Evolutionary conservation across 2,888 invertebrate species (phyloP).

Genomic region (Norana najaformis): DNA sequence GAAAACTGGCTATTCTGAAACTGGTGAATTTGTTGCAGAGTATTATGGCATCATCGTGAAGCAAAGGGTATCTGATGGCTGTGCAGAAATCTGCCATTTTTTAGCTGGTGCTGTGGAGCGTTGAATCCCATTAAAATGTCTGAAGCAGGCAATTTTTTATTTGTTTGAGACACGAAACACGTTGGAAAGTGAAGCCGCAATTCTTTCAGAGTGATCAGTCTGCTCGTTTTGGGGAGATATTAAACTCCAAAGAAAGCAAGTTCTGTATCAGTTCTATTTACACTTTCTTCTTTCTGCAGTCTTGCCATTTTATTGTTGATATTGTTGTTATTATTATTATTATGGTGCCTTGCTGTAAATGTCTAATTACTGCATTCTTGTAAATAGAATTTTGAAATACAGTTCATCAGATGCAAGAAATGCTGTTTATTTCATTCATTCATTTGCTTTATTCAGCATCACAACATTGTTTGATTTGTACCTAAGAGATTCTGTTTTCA

Average conservation of each 20-base stretch:
- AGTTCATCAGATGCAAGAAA: background rate
- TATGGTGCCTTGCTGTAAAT: background rate
- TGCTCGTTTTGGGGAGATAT: background rate
- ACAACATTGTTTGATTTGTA: no score
- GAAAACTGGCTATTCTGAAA: background rate
- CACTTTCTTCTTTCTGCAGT: background rate
- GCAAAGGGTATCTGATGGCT: background rate
- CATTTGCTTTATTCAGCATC: background rate
- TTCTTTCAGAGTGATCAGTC: background rate
- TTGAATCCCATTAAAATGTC: background rate
- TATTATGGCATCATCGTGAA: no score
- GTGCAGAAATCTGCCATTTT: background rate
- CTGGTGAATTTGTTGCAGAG: background rate
- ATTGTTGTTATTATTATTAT: slow-evolving; percentile 17
- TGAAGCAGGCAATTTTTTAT: no score
- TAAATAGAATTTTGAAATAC: background rate
- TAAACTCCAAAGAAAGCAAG: background rate
- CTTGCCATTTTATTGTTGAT: background rate
- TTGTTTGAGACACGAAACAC: background rate
- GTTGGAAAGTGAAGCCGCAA: background rate
- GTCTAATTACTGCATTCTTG: background rate
- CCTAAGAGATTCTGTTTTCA: no score
- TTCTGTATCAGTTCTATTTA: background rate
- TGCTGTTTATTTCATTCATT: background rate
- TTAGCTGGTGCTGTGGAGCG: background rate